Conservation (phyloP, 2,797 vertebrate species). For the Mormyrops attenuatus region DNA sequence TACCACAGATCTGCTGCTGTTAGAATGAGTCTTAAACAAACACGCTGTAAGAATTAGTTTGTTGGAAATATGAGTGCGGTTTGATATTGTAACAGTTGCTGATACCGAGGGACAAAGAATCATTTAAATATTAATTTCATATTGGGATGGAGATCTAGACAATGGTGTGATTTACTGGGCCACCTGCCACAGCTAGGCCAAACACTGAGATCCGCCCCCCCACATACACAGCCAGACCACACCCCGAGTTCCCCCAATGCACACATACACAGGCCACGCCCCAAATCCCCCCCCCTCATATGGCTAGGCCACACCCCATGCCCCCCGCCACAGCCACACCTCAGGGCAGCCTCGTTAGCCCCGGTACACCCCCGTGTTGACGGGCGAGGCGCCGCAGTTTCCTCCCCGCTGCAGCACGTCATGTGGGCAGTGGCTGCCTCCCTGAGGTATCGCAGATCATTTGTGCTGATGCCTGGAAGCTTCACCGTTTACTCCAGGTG, state of each 20-base stretch:
- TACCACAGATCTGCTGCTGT: neutral
- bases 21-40: neutral
- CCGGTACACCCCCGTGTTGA: neutral
- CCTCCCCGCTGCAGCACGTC: neutral
- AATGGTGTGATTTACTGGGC: neutral
- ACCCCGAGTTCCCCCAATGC: neutral
- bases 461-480: neutral
- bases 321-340: neutral
- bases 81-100: neutral
- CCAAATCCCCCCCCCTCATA: neutral
- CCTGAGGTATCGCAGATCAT: neutral
- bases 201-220: neutral
- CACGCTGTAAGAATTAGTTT: neutral
- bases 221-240: neutral
- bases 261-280: neutral
- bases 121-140: slow-evolving; percentile 2
- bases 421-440: neutral
- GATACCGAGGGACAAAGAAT: neutral
- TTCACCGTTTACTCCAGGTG: neutral
- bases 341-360: neutral
- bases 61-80: neutral
- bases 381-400: neutral
- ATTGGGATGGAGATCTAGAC: neutral
- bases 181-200: neutral
- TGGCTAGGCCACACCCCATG: neutral